phyloP scores from a whole-genome alignment of 2,888 invertebrate species.

The Polia nebulosa region DNA sequence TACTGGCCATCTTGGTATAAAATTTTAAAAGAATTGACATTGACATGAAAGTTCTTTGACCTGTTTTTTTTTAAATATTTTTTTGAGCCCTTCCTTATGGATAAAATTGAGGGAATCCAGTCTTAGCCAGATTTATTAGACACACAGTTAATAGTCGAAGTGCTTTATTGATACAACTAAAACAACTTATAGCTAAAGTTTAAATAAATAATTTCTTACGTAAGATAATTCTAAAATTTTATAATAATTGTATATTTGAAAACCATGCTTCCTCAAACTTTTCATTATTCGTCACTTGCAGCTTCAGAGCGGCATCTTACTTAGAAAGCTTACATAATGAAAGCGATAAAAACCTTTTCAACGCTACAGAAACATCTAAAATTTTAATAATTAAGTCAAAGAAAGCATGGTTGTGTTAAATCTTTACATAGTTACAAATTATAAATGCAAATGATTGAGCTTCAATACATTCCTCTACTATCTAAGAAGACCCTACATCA shows the following conservation, averaged over 20 bases:
- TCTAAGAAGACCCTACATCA: slow-evolving; percentile 5
- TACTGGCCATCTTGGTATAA: background rate
- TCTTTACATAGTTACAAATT: slow-evolving; percentile 60
- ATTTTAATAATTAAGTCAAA: slow-evolving; percentile 37
- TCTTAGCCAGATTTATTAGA: background rate
- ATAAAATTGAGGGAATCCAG: background rate
- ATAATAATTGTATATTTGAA: slow-evolving; percentile 14
- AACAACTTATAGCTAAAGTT: slow-evolving; percentile 34
- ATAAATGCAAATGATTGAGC: slow-evolving; percentile 82
- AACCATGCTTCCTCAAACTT: slow-evolving; percentile 65
- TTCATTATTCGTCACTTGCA: background rate
- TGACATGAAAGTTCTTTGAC: background rate
- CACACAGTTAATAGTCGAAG: slow-evolving; percentile 30
- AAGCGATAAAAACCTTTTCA: background rate
- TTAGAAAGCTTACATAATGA: background rate
- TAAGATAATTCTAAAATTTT: slow-evolving; percentile 20
- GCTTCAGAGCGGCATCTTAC: background rate
- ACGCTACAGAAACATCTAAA: background rate
- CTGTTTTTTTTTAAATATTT: background rate
- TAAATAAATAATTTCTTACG: slow-evolving; percentile 56
- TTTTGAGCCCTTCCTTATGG: background rate
- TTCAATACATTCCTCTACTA: slow-evolving; percentile 41
- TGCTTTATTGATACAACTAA: slow-evolving; percentile 63
- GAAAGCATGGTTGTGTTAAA: slow-evolving; percentile 60
- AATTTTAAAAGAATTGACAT: too few species aligned